Conservation (phyloP, 2,113 vertebrate species). For the Scatophagus argus region DNA sequence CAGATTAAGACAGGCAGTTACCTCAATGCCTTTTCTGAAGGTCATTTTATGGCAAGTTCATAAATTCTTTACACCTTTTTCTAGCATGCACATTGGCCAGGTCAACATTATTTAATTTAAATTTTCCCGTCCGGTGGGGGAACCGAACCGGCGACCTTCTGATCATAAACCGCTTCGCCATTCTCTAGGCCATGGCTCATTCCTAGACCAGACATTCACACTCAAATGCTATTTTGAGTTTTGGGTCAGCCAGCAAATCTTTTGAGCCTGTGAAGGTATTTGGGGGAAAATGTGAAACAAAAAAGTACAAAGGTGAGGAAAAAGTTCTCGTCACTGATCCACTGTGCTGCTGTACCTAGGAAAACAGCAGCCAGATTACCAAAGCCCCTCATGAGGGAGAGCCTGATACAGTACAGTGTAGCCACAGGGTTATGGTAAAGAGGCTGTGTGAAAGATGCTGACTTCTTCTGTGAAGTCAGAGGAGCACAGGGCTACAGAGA, state of each 20-base stretch:
- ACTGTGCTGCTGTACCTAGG: constrained; percentile 4
- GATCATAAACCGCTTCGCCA: no score
- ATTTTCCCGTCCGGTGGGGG: no score
- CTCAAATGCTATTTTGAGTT: constrained; percentile 12
- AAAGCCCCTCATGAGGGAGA: constrained; percentile 21
- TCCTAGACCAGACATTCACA: constrained; percentile 3
- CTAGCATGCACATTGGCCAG: background rate
- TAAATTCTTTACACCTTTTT: constrained; percentile 14
- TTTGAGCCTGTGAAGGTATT: background rate
- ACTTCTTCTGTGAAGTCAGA: constrained; percentile 63
- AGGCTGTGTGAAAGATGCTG: constrained; percentile 68
- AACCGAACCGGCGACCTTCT: no score
- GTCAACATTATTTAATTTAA: no score
- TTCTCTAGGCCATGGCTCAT: constrained; percentile 1
- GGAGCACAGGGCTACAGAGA: constrained; percentile 41
- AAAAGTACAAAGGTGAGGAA: background rate
- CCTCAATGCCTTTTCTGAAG: constrained; percentile 31
- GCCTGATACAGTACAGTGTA: constrained; percentile 9
- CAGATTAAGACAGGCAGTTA: constrained; percentile 15
- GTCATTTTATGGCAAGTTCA: constrained; percentile 23
- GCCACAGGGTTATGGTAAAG: constrained; percentile 46
- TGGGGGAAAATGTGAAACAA: background rate
- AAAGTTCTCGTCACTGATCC: background rate
- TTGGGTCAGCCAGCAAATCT: background rate
- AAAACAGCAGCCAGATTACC: constrained; percentile 24